A percentile compares a stretch with the other conserved stretches of the same genome.
Conservation (phyloP, 2,888 invertebrate species). For the Rhagonycha lutea region DNA sequence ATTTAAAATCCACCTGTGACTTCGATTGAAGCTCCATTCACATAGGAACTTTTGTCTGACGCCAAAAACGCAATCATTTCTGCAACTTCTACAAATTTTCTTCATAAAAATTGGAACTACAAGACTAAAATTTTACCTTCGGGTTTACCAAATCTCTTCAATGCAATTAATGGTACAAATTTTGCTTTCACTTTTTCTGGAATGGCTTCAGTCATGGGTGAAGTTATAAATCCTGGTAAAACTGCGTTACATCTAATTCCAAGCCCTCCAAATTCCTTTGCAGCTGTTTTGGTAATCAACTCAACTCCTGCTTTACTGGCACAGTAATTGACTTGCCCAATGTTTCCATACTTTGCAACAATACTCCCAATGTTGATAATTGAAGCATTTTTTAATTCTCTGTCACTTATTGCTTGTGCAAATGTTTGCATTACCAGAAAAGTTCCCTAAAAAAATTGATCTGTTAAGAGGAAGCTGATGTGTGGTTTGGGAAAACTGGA, state of each 20-base stretch:
- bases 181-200: conserved; percentile 77
- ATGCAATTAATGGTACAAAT: conserved; percentile 66
- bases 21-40: conserved; percentile 85
- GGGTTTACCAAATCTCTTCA: conserved; percentile 74
- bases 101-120: neutral
- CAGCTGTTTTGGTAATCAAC: conserved; percentile 82
- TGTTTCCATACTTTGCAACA: conserved; percentile 80
- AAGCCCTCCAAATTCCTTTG: conserved; percentile 82
- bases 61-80: conserved; percentile 85
- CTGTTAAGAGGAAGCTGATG: neutral
- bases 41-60: conserved; percentile 83
- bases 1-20: conserved; percentile 75
- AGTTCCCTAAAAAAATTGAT: conserved; percentile 71
- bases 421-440: conserved; percentile 81
- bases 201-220: conserved; percentile 79
- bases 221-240: conserved; percentile 85
- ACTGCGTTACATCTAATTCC: conserved; percentile 77
- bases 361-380: conserved; percentile 90
- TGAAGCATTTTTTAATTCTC: conserved; percentile 64
- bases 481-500: no score
- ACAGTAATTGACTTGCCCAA: conserved; percentile 87
- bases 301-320: conserved; percentile 94
- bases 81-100: conserved; percentile 71
- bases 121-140: conserved; percentile 59
- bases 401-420: conserved; percentile 74